These are phyloP conservation scores for Labeo rohita DNA, from an alignment of 2,113 vertebrate genomes.

Conservation along the genomic window DNA sequence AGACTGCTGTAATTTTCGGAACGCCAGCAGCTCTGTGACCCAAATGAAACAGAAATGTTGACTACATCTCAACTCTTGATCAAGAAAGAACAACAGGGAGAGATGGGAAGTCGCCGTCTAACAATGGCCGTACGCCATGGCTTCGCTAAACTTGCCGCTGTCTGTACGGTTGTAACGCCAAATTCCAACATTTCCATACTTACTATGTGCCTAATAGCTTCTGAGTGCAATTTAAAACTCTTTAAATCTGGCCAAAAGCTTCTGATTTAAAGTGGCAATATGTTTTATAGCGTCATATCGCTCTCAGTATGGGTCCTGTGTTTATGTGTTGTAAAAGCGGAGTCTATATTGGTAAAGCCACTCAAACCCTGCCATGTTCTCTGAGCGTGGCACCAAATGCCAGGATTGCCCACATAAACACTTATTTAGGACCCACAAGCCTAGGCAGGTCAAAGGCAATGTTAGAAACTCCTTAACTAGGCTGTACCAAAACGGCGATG, in stretches of 20 bases:
- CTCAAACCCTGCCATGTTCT: slow-evolving; percentile 58
- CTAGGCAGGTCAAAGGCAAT: not conserved
- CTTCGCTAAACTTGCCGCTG: slow-evolving; percentile 2
- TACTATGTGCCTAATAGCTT: not conserved
- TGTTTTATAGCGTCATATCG: slow-evolving; percentile 58
- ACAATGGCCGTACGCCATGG: not conserved
- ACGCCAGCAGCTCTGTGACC: slow-evolving; percentile 1
- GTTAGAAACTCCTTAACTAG: not conserved
- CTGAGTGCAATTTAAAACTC: not conserved
- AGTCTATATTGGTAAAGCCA: slow-evolving; percentile 67
- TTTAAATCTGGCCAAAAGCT: not conserved
- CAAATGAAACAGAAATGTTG: slow-evolving; percentile 13
- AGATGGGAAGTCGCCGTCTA: not conserved
- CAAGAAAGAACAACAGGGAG: not conserved
- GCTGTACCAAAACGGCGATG: not conserved
- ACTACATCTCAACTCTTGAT: slow-evolving; percentile 1
- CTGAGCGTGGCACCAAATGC: slow-evolving; percentile 21
- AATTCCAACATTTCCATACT: slow-evolving; percentile 2
- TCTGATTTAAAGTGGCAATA: slow-evolving; percentile 29
- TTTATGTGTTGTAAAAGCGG: slow-evolving; percentile 64
- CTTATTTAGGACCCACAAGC: slow-evolving; percentile 16
- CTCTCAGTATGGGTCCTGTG: slow-evolving; percentile 59
- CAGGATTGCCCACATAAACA: slow-evolving; percentile 50
- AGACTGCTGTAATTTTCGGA: slow-evolving; percentile 16
- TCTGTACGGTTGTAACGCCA: not conserved